Evolutionary conservation across 2,888 invertebrate genomes (phyloP), one percentile per base, ranked within the genome.

Genomic region (Cheilosia impressa): DNA sequence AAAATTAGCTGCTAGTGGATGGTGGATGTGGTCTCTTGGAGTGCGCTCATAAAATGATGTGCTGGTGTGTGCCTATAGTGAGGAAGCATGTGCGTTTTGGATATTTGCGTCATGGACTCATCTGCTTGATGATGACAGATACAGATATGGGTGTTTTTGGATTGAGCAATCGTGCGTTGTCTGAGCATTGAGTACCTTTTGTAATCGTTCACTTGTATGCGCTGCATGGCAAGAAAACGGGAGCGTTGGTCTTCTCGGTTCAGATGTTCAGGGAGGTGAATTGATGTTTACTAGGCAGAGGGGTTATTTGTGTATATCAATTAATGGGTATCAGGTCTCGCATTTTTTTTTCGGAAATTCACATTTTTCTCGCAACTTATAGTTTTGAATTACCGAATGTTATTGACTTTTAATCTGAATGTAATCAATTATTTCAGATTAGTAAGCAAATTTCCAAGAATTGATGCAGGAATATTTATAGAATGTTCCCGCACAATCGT

Each of bases 31-130:
- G 31, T 85, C 85, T 72, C 81, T 85, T 81, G 81, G 76, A 81
- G 85, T 58, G 72, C 34, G 57, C 9, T n/a, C 24, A 6, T 63
- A 34, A 27, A 22, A 41, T 17, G 24, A 22, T 62, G 27, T 6
- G 22, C 50, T 6, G 34, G 58, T 15, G n/a, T 62, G 24, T 38
- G 17, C 22, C 50, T 15, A 2, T 6, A 38, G 41, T 10, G 15
- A 22, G 38, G 17, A 55, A 34, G 68, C 45, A 78, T 68, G 52
- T 79, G 77, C 55, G 55, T 71, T 63, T 58, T 71, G 78, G 55
- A 65, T 84, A 75, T 84, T 80, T 80, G 83, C 79, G 72, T 78
- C 41, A 45, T 83, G 73, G 84, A 57, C 45, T 72, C 71, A 63
- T 62, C 66, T 68, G 62, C 41, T 52, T 68, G 60, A 50, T 65